Conservation (phyloP, 2,113 vertebrate species). For the Ameiurus melas region DNA sequence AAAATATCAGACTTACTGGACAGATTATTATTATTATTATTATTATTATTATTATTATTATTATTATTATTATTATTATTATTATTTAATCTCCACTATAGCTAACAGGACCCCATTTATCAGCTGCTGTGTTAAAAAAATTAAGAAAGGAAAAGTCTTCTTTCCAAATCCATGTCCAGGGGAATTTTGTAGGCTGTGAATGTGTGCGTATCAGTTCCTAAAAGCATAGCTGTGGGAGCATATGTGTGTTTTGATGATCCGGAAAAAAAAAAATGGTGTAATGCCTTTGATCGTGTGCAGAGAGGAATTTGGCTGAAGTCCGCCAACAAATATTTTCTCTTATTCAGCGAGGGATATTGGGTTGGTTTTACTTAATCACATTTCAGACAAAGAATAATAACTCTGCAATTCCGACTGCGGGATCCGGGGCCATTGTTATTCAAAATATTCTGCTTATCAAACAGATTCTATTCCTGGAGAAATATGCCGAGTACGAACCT, state of each 20-base stretch:
- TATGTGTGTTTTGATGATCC: slow-evolving; percentile 31
- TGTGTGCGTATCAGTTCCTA: slow-evolving; percentile 21
- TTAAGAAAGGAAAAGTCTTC: background rate
- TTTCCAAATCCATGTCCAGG: slow-evolving; percentile 10
- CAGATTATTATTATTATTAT: background rate
- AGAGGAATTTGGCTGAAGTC: slow-evolving; percentile 12
- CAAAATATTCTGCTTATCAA: slow-evolving; percentile 49
- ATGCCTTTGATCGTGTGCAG: slow-evolving; percentile 28
- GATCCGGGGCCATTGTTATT: slow-evolving; percentile 35
- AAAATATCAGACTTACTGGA: background rate
- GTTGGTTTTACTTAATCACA: slow-evolving; percentile 41
- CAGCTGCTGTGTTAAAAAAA: background rate
- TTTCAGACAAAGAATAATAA: slow-evolving; percentile 47
- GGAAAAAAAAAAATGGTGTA: slow-evolving; percentile 38
- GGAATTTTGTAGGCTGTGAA: slow-evolving; percentile 24
- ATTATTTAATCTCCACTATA: background rate
- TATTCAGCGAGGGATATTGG: slow-evolving; percentile 36
- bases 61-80: background rate
- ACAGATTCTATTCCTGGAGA: slow-evolving; percentile 43
- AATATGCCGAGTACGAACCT: slow-evolving; percentile 5
- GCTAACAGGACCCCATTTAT: background rate
- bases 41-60: too few species aligned
- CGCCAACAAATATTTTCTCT: slow-evolving; percentile 41
- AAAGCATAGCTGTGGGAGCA: slow-evolving; percentile 31
- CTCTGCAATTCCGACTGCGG: slow-evolving; percentile 15